Evolutionary conservation across 2,888 invertebrate species (phyloP).

Genomic region (Phortica okadai): DNA sequence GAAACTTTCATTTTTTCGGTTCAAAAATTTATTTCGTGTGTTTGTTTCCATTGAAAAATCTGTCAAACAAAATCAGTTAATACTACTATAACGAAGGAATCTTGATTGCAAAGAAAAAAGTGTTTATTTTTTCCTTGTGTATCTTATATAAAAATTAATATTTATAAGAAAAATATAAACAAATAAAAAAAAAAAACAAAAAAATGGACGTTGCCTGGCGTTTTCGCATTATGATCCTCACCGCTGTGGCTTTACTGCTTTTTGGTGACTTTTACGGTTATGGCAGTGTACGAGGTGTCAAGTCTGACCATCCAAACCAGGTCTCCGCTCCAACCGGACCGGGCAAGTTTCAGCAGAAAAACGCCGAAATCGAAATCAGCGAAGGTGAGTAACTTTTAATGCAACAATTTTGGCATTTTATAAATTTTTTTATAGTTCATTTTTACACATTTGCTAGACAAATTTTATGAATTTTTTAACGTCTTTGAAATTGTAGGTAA

Average conservation of each 20-base stretch:
- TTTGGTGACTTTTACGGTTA: constrained; percentile 76
- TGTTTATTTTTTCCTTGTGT: neutral
- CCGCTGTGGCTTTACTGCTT: constrained; percentile 72
- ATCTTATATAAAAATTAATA: constrained; percentile 25
- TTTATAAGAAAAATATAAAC: constrained; percentile 40
- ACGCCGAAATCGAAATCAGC: constrained; percentile 74
- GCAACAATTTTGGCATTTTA: constrained; percentile 42
- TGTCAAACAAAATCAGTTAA: constrained; percentile 43
- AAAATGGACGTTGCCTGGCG: constrained; percentile 76
- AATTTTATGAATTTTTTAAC: constrained; percentile 1
- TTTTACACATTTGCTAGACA: constrained; percentile 10
- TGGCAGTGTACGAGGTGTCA: constrained; percentile 72
- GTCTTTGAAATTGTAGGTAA: neutral
- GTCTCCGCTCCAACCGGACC: constrained; percentile 63
- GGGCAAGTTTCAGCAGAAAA: constrained; percentile 73
- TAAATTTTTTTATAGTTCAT: neutral
- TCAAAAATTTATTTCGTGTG: constrained; percentile 11
- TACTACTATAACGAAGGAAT: neutral
- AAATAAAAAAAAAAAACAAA: neutral
- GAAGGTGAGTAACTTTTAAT: constrained; percentile 71
- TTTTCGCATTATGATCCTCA: constrained; percentile 75
- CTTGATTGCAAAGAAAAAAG: neutral
- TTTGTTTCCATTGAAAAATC: constrained; percentile 48
- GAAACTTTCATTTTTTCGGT: constrained; percentile 50
- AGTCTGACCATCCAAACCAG: constrained; percentile 72